A percentile compares a stretch with the other conserved stretches of the same genome.
Evolutionary conservation across 2,797 vertebrate species (phyloP).

Genomic region (Chaetodon trifasciatus): DNA sequence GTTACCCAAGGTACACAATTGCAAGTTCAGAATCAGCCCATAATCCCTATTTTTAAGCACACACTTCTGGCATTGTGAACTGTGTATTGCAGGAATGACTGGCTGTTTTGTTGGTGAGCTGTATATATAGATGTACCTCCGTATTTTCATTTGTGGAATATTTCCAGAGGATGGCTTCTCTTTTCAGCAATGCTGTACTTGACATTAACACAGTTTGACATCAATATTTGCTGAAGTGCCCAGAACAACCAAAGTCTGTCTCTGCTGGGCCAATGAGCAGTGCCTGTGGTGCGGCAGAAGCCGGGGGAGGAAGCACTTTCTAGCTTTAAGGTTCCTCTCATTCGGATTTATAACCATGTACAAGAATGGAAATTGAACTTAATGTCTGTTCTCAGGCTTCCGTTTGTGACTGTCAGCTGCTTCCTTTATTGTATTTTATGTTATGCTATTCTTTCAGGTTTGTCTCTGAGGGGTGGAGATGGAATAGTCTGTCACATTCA

Average conservation of each 20-base stretch:
- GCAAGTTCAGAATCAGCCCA: background rate
- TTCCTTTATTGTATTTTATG: background rate
- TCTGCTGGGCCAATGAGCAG: conserved; percentile 8
- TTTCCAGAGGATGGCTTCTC: conserved; percentile 28
- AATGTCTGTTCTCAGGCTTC: conserved; percentile 12
- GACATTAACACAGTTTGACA: conserved; percentile 45
- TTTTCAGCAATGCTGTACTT: conserved; percentile 32
- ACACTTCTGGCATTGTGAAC: conserved; percentile 4
- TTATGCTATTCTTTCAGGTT: background rate
- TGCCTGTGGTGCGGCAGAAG: conserved; percentile 22
- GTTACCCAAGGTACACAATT: background rate
- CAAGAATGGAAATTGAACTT: background rate
- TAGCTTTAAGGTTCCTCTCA: conserved; percentile 13
- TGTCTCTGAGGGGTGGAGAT: background rate
- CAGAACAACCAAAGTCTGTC: conserved; percentile 41
- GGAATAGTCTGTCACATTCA: background rate
- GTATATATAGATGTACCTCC: conserved; percentile 26
- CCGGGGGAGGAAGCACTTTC: background rate
- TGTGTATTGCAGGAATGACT: conserved; percentile 14
- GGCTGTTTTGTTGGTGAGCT: conserved; percentile 28
- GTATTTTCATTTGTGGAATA: conserved; percentile 52
- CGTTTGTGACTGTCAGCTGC: conserved; percentile 16
- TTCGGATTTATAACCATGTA: background rate
- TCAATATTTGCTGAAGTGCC: conserved; percentile 48
- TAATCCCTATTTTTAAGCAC: background rate